Conservation (phyloP, 2,797 vertebrate genomes). For the Bradypodion pumilum region DNA sequence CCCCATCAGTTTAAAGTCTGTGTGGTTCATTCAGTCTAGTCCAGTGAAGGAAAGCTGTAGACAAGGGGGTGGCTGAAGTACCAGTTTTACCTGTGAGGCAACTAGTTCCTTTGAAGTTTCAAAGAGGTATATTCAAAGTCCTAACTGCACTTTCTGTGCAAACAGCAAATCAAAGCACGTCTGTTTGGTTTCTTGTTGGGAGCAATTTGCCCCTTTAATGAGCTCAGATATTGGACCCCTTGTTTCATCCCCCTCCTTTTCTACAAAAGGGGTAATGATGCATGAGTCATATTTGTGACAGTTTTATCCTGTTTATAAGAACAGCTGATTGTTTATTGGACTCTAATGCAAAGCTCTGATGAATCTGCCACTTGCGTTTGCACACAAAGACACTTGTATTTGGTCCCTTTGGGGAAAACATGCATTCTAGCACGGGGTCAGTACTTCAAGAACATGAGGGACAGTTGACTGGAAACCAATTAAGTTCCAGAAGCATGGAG, state of each 20-base stretch:
- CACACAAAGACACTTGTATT: neutral
- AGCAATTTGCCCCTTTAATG: slow-evolving; percentile 14
- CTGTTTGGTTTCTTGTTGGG: neutral
- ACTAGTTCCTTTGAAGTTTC: neutral
- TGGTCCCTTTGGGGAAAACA: neutral
- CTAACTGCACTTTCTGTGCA: neutral
- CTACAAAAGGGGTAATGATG: slow-evolving; percentile 3
- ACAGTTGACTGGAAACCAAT: neutral
- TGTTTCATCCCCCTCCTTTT: slow-evolving; percentile 4
- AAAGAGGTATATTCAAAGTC: neutral
- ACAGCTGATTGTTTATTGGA: slow-evolving; percentile 21
- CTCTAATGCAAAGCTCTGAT: neutral
- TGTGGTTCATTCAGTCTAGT: neutral
- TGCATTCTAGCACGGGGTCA: neutral
- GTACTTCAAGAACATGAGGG: neutral
- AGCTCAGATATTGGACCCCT: slow-evolving; percentile 13
- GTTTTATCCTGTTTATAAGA: slow-evolving; percentile 19
- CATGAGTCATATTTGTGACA: slow-evolving; percentile 28
- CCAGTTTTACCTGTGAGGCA: neutral
- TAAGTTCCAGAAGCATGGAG: neutral
- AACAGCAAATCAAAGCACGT: neutral
- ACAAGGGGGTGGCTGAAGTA: neutral
- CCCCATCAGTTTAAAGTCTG: neutral
- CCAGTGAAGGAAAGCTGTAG: neutral
- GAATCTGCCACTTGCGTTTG: neutral